phyloP scores from a whole-genome alignment of 2,888 invertebrate genomes.

The Catocala nupta region DNA sequence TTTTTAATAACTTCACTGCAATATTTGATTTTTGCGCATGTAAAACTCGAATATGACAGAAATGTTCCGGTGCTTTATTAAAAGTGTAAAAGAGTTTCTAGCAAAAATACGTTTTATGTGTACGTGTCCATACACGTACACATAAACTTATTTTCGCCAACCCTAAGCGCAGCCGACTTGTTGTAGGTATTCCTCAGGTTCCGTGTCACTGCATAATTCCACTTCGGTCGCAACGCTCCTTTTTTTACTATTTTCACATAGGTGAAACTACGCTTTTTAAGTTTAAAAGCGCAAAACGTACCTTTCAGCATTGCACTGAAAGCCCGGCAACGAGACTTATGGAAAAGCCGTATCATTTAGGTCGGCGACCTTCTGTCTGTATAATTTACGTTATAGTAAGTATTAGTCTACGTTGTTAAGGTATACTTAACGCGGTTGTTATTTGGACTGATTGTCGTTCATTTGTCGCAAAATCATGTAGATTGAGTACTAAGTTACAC shows the following conservation, averaged over 20 bases:
- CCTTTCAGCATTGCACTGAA: constrained; percentile 41
- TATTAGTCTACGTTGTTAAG: no score
- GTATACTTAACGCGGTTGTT: no score
- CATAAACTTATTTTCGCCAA: constrained; percentile 13
- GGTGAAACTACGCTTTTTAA: constrained; percentile 41
- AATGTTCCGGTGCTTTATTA: no score
- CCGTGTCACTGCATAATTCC: constrained; percentile 64
- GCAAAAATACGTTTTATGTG: no score
- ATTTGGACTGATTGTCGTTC: no score
- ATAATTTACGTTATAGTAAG: neutral
- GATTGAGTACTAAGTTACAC: no score
- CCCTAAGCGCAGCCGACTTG: constrained; percentile 34
- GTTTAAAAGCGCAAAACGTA: constrained; percentile 44
- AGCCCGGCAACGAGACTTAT: constrained; percentile 33
- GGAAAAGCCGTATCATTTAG: constrained; percentile 30
- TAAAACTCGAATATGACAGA: no score
- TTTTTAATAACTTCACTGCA: no score
- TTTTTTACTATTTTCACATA: constrained; percentile 42
- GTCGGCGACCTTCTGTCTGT: constrained; percentile 9
- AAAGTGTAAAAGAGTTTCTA: no score
- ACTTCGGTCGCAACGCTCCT: constrained; percentile 40
- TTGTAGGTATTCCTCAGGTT: constrained; percentile 45
- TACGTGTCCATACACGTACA: no score
- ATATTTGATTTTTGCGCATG: no score
- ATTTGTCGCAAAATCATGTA: no score